A percentile compares a stretch with the other conserved stretches of the same genome.
These are phyloP conservation scores for Neolamprologus toae DNA, from an alignment of 2,113 vertebrate species.

Conservation along the genomic window DNA sequence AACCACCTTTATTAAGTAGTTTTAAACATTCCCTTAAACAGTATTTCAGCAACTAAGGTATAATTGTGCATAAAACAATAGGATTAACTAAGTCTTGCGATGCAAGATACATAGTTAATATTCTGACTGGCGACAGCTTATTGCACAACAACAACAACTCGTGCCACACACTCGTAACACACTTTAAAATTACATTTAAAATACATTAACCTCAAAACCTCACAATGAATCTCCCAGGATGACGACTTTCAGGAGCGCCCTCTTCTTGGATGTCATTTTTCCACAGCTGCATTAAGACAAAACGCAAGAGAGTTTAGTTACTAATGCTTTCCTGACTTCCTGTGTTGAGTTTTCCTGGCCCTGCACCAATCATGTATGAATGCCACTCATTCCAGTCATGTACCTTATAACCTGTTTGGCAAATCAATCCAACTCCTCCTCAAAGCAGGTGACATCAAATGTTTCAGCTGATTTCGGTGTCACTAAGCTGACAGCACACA, in stretches of 20 bases:
- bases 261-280: conserved; percentile 98
- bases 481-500: background rate
- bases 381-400: conserved; percentile 56
- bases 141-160: background rate
- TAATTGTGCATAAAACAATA: background rate
- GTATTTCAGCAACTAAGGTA: background rate
- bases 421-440: conserved; percentile 52
- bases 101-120: background rate
- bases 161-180: background rate
- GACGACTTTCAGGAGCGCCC: conserved; percentile 97
- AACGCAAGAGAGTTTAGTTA: background rate
- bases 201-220: conserved; percentile 34
- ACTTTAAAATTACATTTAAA: background rate
- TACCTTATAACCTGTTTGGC: conserved; percentile 49
- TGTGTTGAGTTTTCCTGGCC: background rate
- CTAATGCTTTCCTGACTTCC: background rate
- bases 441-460: background rate
- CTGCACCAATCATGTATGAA: conserved; percentile 17
- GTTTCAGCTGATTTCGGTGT: background rate
- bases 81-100: background rate
- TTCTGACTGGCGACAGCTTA: conserved; percentile 18
- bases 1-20: background rate
- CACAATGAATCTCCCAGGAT: conserved; percentile 97
- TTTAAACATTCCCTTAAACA: background rate
- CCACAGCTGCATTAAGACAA: conserved; percentile 65